Evolutionary conservation across 2,888 invertebrate species (phyloP), one percentile per base, ranked within the genome.

Genomic region (Zootermopsis nevadensis): DNA sequence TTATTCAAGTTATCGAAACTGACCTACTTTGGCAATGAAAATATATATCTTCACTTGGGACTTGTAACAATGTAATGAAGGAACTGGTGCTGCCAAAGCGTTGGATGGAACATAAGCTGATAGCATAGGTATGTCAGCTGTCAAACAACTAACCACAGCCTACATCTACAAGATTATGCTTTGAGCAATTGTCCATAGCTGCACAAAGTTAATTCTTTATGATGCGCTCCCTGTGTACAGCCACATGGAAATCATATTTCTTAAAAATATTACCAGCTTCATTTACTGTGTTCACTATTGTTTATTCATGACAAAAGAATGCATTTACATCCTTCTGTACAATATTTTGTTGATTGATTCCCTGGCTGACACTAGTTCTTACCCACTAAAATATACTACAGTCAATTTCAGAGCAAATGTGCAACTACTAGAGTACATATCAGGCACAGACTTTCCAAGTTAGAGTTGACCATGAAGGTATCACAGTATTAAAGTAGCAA

Each of bases 81-180:
- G 42, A 74, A 74, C 42, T 74, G 33, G n/a, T 74, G 38, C 74
- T 74, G 74, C 27, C 38, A 4, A 7, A 55, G 55, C n/a, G n/a
- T 8, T 60, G 27, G n/a, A 12, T n/a, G n/a, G 15, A 27, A 60
- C 7, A n/a, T 60, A 7, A 27, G 3, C 15, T 60, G 60, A n/a
- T 27, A 27, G 27, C n/a, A 19, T 19, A 33, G 33, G 33, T 69
- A 10, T 33, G 33, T 33, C 33, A 69, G 69, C 69, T 69, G 31
- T 33, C 69, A 69, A 27, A n/a, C 66, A 8, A 66, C 12, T 27
- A 31, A n/a, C 38, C n/a, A 74, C 38, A 60, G 7, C 27, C 60
- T n/a, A 27, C 12, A 1, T n/a, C 60, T 74, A 74, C 74, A 74
- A 3, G 22, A 38, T 38, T 38, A 35, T n/a, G 33, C 38, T 33